Evolutionary conservation across 2,113 vertebrate species (phyloP), one percentile per base, ranked within the genome.

Genomic region (Vicugna pacos): DNA sequence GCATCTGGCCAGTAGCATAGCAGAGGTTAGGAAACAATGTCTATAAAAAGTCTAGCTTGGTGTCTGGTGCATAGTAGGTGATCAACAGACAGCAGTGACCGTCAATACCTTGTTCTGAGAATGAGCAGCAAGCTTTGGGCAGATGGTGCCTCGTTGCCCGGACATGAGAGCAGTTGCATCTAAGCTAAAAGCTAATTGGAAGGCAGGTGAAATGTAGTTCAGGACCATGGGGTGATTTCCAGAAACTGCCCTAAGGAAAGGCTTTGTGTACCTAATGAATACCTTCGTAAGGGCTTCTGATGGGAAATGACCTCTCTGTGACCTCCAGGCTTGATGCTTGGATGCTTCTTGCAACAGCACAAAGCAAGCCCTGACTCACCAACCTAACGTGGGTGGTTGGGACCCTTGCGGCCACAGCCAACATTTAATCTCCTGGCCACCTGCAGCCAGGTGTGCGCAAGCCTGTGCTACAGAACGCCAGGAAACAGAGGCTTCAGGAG

Each of bases 301-400:
- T 52, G 91, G 87, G n/a, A 88, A 52, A 91, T 65, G 91, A 93
- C 95, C 96, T 93, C 32, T 89, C 81, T 56, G 26, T 95, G 89
- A 97, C 91, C 95, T 96, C 85, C 24, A n/a, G 46, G 50, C 28
- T 92, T 72, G 72, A 79, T 91, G 94, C 87, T 85, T 89, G 72
- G 76, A 46, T 96, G 81, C 76, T 91, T 92, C 96, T 89, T 96
- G 54, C 81, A 96, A 96, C 24, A 96, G 84, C 80, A 76, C 48
- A 92, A 60, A 72, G 38, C 84, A 98, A 96, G 92, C 87, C 70
- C 89, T 97, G 95, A 98, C 89, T 97, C 95, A 97, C 69, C 88
- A 54, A 56, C 19, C 19, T 60, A 54, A 50, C 54, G 85, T 95
- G 82, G 91, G 93, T 1, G 52, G 89, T 64, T 20, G 77, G 91